Evolutionary conservation across 2,888 invertebrate genomes (phyloP), one percentile per base, ranked within the genome.

Genomic region (Acleris cristana): DNA sequence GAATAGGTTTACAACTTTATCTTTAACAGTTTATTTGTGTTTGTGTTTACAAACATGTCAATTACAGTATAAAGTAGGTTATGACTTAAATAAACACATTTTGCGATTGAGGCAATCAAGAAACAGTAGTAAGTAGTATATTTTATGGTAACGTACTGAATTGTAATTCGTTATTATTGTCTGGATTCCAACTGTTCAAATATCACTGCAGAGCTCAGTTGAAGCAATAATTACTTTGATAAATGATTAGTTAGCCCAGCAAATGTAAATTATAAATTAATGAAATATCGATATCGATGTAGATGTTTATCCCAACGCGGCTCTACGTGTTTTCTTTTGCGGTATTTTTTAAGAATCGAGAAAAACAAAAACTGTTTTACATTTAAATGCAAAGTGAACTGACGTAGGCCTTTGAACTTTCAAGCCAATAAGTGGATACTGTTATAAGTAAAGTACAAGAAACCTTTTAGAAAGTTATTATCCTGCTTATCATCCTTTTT

Each of bases 381-480:
- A 23, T 51, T 53, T 16, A 45, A 21, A 26, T 45, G 48, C 40
- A 23, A 49, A 23, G 56, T 48, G 34, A 52, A 14, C 10, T 19
- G 34, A 26, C 64, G 18, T 55, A 61, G 26, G 55, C 65, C 45
- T 66, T 64, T 66, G 66, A 62, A 66, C 66, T 66, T 60, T 48
- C 45, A 45, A 62, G 61, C 45, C 21, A n/a, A 45, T 18, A 49
- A 40, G 18, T 26, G n/a, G 51, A 56, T 26, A 53, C 44, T 44
- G 34, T 56, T 66, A 48, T 48, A 48, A 48, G n/a, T 16, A 16
- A n/a, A 45, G 45, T n/a, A 12, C 40, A 58, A 58, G 48, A 23
- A 21, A 48, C 26, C 18, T 58, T 58, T n/a, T 26, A 18, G 12
- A 48, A 18, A 48, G 12, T 48, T 26, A 7, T 51, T 19, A 14